A percentile compares a stretch with the other conserved stretches of the same genome.
These are phyloP conservation scores for Halcyon chelicuti DNA, from an alignment of 2,797 vertebrate species.

Conservation along the genomic window DNA sequence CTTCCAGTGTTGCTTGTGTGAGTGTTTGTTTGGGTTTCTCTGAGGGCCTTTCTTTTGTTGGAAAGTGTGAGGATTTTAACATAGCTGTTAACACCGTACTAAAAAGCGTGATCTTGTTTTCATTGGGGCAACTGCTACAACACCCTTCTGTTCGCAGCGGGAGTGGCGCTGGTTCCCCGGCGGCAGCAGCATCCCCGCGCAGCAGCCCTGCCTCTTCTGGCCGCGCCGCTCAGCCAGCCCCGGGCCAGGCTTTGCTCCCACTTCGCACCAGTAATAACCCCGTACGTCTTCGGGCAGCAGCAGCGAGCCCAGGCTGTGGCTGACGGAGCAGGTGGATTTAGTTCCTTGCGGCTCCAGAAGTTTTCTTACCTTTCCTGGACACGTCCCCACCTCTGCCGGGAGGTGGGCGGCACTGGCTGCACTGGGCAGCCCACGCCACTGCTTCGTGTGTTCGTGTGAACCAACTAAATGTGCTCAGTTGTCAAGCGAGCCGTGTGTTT, in stretches of 20 bases:
- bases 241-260: accelerated
- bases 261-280: not conserved
- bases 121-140: constrained; percentile 24
- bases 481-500: not conserved
- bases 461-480: not conserved
- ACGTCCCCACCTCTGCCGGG: not conserved
- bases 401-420: not conserved
- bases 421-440: not conserved
- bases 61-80: constrained; percentile 72
- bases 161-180: not conserved
- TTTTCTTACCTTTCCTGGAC: not conserved
- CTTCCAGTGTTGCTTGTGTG: constrained; percentile 65
- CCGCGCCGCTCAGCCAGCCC: accelerated
- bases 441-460: accelerated
- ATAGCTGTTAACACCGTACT: constrained; percentile 61
- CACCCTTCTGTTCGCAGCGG: not conserved
- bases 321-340: not conserved
- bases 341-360: not conserved
- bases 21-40: constrained; percentile 72
- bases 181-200: not conserved
- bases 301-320: not conserved
- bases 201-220: not conserved
- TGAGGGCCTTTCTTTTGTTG: constrained; percentile 71
- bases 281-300: accelerated
- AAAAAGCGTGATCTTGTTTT: constrained; percentile 61